Evolutionary conservation across 2,797 vertebrate genomes (phyloP).

Genomic region (Acanthopagrus latus): DNA sequence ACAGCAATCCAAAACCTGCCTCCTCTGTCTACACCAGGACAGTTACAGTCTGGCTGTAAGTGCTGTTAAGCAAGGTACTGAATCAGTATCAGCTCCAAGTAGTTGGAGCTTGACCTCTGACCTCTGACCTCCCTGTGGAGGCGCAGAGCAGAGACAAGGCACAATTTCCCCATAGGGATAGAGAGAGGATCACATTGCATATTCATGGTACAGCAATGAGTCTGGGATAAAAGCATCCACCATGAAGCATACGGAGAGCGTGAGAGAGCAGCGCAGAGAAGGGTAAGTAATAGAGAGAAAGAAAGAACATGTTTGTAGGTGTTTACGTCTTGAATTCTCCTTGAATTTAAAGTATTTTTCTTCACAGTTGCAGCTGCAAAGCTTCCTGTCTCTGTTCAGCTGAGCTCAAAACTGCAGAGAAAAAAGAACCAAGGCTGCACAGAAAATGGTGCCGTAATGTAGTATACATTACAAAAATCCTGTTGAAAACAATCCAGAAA

Average conservation of each 20-base stretch:
- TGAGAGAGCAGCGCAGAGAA: not conserved
- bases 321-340: conserved; percentile 49
- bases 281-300: conserved; percentile 13
- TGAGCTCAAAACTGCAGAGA: conserved; percentile 35
- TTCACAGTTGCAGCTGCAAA: conserved; percentile 25
- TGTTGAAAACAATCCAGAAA: not conserved
- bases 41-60: not conserved
- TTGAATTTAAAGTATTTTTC: conserved; percentile 65
- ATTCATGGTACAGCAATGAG: conserved; percentile 51
- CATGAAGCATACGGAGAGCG: conserved; percentile 7
- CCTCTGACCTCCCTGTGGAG: conserved; percentile 34
- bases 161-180: conserved; percentile 41
- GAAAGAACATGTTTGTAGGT: conserved; percentile 39
- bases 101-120: conserved; percentile 16
- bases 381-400: conserved; percentile 32
- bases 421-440: conserved; percentile 38
- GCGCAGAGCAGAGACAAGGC: conserved; percentile 22
- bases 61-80: not conserved
- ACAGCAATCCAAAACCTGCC: not conserved
- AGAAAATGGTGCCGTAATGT: too few relatives aligned
- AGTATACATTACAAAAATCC: too few relatives aligned
- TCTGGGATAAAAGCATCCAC: conserved; percentile 31
- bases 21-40: not conserved
- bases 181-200: conserved; percentile 55
- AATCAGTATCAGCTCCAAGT: conserved; percentile 7